These are phyloP conservation scores for Drosophila sp. DNA, from an alignment of 1,140 invertebrate genomes.

Conservation along the genomic window DNA sequence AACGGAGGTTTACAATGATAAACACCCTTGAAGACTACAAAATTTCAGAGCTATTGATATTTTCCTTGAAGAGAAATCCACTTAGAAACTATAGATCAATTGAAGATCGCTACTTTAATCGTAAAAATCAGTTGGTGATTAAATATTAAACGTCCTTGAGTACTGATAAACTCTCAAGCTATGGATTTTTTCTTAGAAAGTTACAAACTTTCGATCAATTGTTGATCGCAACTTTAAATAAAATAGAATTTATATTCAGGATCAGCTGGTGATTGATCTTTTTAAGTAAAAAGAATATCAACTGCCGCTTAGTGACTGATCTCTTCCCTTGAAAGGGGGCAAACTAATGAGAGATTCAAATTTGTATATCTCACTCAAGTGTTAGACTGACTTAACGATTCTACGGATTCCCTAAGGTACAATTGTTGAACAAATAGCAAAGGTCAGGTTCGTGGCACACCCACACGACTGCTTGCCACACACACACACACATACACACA, in stretches of 20 bases:
- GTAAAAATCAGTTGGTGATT: not conserved
- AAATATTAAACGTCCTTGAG: no score
- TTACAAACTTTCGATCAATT: no score
- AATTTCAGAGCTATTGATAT: no score
- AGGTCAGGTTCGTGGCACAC: conserved; percentile 27
- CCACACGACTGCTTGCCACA: conserved; percentile 8
- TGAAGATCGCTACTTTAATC: no score
- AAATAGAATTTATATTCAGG: no score
- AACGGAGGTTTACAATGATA: not conserved
- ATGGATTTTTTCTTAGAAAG: no score
- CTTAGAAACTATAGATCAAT: no score
- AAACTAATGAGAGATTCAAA: conserved; percentile 21
- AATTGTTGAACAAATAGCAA: conserved; percentile 1
- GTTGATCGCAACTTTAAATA: no score
- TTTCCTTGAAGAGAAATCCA: no score
- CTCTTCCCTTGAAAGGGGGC: not conserved
- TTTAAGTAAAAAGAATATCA: not conserved
- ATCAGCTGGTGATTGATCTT: not conserved
- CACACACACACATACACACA: not conserved
- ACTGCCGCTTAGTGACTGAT: no score
- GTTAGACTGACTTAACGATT: conserved; percentile 42
- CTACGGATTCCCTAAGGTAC: not conserved
- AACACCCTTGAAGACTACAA: no score
- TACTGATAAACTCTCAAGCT: no score
- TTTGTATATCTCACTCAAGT: conserved; percentile 37